Evolutionary conservation across 2,113 vertebrate species (phyloP), one percentile per base, ranked within the genome.

Genomic region (Malurus melanocephalus): DNA sequence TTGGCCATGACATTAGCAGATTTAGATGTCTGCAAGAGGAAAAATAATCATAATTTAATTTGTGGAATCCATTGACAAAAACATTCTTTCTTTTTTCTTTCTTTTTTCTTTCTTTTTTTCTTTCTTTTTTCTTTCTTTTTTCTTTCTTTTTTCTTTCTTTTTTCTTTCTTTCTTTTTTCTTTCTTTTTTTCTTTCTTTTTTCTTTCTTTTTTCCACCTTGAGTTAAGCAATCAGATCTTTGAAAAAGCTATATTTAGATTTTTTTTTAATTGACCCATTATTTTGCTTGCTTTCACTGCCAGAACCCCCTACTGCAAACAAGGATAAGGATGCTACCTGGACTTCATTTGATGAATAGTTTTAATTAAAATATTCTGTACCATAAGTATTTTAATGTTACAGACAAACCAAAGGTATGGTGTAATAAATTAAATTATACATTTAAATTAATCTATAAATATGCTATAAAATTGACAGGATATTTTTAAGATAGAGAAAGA

Each of bases 281-380:
- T 97, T 98, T 97, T 97, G 95, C 96, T 96, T 85, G 88, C 96
- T 96, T 96, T 93, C 94, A 91, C 96, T 97, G 95, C 94, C 94
- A 97, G 92, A 96, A 96, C 97, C 97, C 97, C 97, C 97, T 93
- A 97, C 97, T 82, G 96, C 95, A 97, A 97, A 97, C 96, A 97
- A 96, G 97, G 96, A 97, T 97, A 97, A 94, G 93, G 89, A 94
- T 74, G 88, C 95, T 98, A 98, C 98, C 98, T 98, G 98, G 96
- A 97, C 96, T 94, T 97, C 88, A 81, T 96, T 95, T 98, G 98
- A 98, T 98, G 96, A 98, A 98, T 98, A 97, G 98, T 98, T 98
- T 98, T 98, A 98, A 98, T 98, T 98, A 98, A 98, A 98, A 97
- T 97, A 98, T 98, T 97, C 97, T 97, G 97, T 97, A 97, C 97